phyloP scores from a whole-genome alignment of 2,888 invertebrate species.

The Balanococcus diminutus region DNA sequence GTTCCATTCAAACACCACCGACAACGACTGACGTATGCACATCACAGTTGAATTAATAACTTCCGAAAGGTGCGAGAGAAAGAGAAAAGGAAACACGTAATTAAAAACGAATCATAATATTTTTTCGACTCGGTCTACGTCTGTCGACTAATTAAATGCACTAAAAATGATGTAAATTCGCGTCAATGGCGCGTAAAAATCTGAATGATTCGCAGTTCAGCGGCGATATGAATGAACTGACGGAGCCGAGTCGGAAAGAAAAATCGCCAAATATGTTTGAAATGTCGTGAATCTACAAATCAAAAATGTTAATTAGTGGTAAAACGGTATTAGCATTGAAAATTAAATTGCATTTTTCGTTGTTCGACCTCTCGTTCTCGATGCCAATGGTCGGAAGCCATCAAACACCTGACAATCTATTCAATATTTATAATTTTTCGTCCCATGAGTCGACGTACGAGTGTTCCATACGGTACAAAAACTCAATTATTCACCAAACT shows the following conservation, averaged over 20 bases:
- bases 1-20: too few relatives aligned
- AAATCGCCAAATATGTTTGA: background rate
- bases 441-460: background rate
- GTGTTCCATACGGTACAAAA: background rate
- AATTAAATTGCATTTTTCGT: background rate
- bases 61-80: constrained; percentile 6
- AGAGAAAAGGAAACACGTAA: constrained; percentile 22
- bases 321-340: constrained; percentile 36
- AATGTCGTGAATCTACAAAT: background rate
- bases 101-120: constrained; percentile 16
- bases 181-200: background rate
- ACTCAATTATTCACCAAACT: constrained; percentile 1
- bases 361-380: background rate
- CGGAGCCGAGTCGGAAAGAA: background rate
- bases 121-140: background rate
- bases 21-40: background rate
- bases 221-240: background rate
- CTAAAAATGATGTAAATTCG: background rate
- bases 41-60: background rate
- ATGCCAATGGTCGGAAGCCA: background rate
- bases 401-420: constrained; percentile 24
- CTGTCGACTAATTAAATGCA: background rate
- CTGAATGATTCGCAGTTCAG: background rate
- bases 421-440: background rate
- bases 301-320: constrained; percentile 35